Evolutionary conservation across 2,888 invertebrate species (phyloP).

Genomic region (Eristalinus aeneus): DNA sequence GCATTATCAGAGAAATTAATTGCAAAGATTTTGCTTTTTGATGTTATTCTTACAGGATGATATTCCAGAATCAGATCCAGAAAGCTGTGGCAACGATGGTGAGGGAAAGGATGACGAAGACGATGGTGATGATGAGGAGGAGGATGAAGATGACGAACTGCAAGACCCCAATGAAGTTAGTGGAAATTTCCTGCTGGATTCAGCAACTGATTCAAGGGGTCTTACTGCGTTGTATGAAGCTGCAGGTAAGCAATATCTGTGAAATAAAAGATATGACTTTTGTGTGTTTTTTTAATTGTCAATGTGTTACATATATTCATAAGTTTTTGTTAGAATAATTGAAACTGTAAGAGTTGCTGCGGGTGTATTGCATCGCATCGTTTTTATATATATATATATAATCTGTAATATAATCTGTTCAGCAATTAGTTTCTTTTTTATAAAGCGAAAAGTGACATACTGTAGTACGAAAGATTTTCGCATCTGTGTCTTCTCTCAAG

Average conservation of each 20-base stretch:
- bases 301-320: too few relatives aligned
- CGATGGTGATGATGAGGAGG: conserved; percentile 80
- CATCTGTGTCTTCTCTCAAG: too few relatives aligned
- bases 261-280: too few relatives aligned
- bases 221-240: conserved; percentile 96
- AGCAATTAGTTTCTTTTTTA: too few relatives aligned
- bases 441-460: too few relatives aligned
- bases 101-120: conserved; percentile 80
- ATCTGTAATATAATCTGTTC: too few relatives aligned
- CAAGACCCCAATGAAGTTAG: conserved; percentile 77
- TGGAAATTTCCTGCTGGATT: conserved; percentile 81
- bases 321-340: too few relatives aligned
- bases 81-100: conserved; percentile 79
- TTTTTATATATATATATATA: too few relatives aligned
- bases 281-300: too few relatives aligned
- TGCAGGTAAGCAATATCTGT: conserved; percentile 82
- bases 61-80: conserved; percentile 80
- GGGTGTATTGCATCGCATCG: too few relatives aligned
- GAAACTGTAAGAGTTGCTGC: too few relatives aligned
- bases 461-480: too few relatives aligned
- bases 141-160: conserved; percentile 79
- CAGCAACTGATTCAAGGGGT: conserved; percentile 79
- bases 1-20: neutral
- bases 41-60: conserved; percentile 77
- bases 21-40: neutral